Percentiles rank a stretch among this genome's conserved stretches.
These are phyloP conservation scores for Sinodicranocentrus sp. DNA, from an alignment of 2,888 invertebrate species.

Conservation along the genomic window DNA sequence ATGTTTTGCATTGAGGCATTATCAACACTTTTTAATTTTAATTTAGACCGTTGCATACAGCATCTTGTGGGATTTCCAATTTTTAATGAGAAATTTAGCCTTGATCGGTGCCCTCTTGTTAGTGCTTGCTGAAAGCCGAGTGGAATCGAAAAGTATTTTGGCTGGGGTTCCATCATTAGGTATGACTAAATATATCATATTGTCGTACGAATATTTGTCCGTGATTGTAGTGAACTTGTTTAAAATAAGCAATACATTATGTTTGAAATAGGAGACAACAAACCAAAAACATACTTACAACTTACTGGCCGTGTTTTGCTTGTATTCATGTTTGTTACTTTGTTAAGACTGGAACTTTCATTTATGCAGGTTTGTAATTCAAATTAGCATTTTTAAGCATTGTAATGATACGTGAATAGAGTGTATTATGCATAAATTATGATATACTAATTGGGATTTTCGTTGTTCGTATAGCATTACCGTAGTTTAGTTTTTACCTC, in stretches of 20 bases:
- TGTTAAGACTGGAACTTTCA: conserved; percentile 94
- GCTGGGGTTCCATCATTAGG: conserved; percentile 95
- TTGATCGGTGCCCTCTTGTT: conserved; percentile 97
- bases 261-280: conserved; percentile 86
- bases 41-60: conserved; percentile 94
- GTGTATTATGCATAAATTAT: too few relatives aligned
- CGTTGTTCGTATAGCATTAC: too few relatives aligned
- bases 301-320: conserved; percentile 96
- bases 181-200: conserved; percentile 63
- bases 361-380: conserved; percentile 86
- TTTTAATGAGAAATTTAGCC: conserved; percentile 96
- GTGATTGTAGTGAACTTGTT: background rate
- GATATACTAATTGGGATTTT: too few relatives aligned
- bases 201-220: background rate
- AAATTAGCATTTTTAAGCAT: background rate
- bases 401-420: too few relatives aligned
- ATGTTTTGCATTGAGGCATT: conserved; percentile 21
- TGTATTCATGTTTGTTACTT: conserved; percentile 99
- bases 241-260: background rate
- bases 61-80: conserved; percentile 99
- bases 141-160: conserved; percentile 95
- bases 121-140: conserved; percentile 96
- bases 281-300: conserved; percentile 97
- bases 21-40: too few relatives aligned
- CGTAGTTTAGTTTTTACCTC: too few relatives aligned